Conservation (phyloP, 2,113 vertebrate species). For the Scalopus aquaticus region DNA sequence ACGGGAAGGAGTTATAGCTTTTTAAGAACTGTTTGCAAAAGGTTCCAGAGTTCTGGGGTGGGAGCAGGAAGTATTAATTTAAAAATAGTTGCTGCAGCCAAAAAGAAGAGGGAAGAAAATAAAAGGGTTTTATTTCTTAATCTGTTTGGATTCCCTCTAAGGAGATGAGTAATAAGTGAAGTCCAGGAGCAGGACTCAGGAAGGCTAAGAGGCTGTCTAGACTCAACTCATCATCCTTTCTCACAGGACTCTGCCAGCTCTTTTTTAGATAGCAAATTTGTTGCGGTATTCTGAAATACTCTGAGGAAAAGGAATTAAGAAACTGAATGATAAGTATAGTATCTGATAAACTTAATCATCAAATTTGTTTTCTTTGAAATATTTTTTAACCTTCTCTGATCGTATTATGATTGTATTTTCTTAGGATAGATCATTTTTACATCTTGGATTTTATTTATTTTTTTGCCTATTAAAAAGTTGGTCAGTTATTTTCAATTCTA, state of each 20-base stretch:
- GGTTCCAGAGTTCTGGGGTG: conserved; percentile 53
- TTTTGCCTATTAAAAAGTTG: background rate
- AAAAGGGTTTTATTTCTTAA: conserved; percentile 63
- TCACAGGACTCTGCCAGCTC: background rate
- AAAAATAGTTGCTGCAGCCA: conserved; percentile 67
- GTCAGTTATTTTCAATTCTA: conserved; percentile 29
- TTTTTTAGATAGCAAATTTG: conserved; percentile 38
- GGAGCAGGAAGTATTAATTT: conserved; percentile 74
- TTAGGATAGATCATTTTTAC: background rate
- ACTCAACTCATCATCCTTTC: conserved; percentile 3
- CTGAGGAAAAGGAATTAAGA: background rate
- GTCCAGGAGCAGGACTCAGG: conserved; percentile 8
- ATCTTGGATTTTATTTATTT: background rate
- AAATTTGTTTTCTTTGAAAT: background rate
- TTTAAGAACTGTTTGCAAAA: conserved; percentile 65
- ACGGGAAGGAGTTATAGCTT: conserved; percentile 10
- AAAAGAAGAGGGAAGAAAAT: conserved; percentile 37
- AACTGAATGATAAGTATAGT: background rate
- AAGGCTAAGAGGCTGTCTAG: conserved; percentile 66
- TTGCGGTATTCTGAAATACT: conserved; percentile 13
- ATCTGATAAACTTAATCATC: background rate
- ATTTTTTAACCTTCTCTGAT: conserved; percentile 4
- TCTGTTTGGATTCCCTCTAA: conserved; percentile 68
- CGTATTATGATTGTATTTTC: too few species aligned
- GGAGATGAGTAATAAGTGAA: conserved; percentile 67